These are phyloP conservation scores for Lasioglossum figueresi DNA, from an alignment of 2,888 invertebrate genomes.

Conservation along the genomic window DNA sequence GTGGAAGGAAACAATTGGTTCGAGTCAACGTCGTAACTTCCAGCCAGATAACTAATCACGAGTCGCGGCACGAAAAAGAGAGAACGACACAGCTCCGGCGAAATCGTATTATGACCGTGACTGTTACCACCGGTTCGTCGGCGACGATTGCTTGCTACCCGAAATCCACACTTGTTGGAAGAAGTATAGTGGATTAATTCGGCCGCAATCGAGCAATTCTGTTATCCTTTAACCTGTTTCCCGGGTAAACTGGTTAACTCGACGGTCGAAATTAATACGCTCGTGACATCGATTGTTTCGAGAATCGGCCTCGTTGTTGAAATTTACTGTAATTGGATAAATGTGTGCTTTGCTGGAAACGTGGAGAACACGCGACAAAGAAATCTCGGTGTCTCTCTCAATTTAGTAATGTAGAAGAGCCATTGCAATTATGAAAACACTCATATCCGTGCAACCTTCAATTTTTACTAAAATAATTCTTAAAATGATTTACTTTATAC, in stretches of 20 bases:
- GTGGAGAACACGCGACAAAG: not conserved
- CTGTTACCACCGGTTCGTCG: slow-evolving; percentile 13
- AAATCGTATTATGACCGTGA: slow-evolving; percentile 35
- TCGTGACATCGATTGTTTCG: not conserved
- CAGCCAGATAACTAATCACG: slow-evolving; percentile 61
- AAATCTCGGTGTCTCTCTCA: not conserved
- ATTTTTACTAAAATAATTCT: no score
- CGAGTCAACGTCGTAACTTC: slow-evolving; percentile 63
- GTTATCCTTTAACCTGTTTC: slow-evolving; percentile 4
- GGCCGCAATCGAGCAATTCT: not conserved
- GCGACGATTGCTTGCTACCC: not conserved
- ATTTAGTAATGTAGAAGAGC: not conserved
- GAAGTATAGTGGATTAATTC: not conserved
- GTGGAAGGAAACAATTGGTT: slow-evolving; percentile 71
- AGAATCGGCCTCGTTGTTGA: not conserved
- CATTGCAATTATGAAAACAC: not conserved
- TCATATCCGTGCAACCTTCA: no score
- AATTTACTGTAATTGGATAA: not conserved
- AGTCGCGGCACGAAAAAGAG: slow-evolving; percentile 47
- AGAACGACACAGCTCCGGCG: not conserved
- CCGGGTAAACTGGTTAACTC: not conserved
- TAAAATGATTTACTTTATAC: not conserved
- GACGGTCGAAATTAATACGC: not conserved
- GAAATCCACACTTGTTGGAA: not conserved
- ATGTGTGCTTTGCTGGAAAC: not conserved